Evolutionary conservation across 2,888 invertebrate genomes (phyloP), one percentile per base, ranked within the genome.

Genomic region (Electrophaes corylata): DNA sequence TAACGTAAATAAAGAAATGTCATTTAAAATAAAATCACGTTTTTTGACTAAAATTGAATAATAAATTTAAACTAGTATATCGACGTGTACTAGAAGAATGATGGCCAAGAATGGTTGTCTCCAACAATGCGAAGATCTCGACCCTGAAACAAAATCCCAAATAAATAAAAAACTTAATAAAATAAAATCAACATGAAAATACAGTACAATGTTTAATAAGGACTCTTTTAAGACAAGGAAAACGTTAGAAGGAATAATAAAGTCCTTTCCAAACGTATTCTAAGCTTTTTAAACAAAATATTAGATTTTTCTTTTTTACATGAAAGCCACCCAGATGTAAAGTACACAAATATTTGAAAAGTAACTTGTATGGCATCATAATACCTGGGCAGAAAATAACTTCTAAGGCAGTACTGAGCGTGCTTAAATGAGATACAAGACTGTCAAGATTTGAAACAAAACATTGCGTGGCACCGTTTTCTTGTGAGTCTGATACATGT

Each of bases 1-100:
- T 20, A 20, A 20, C 20, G 4, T 20, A 20, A 20, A 20, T 20
- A 20, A 4, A 20, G 19, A 40, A 19, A n/a, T 40, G n/a, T n/a
- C n/a, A 19, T 4, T 18, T 19, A 40, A 20, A 19, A 29, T 57
- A 62, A 57, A 23, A 71, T 66, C 6, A 18, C n/a, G 12, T 33
- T 14, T 20, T 41, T 20, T 41, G 45, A 51, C 47, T 57, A 44
- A 35, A 35, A 44, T 19, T 11, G 12, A 33, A 58, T 58, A 20
- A 48, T 37, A 57, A 51, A 48, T 40, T 86, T 79, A 78, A 73
- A 84, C 75, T 62, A 89, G 64, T 19, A 88, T 71, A 66, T 86
- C 86, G 60, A 90, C 79, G 65, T 90, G 89, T 62, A 89, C 78
- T 57, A 91, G 65, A 3, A 91, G 67, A 26, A 88, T 76, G 43